phyloP scores from a whole-genome alignment of 1,140 invertebrate species.

The Macrosteles quadrilineatus region DNA sequence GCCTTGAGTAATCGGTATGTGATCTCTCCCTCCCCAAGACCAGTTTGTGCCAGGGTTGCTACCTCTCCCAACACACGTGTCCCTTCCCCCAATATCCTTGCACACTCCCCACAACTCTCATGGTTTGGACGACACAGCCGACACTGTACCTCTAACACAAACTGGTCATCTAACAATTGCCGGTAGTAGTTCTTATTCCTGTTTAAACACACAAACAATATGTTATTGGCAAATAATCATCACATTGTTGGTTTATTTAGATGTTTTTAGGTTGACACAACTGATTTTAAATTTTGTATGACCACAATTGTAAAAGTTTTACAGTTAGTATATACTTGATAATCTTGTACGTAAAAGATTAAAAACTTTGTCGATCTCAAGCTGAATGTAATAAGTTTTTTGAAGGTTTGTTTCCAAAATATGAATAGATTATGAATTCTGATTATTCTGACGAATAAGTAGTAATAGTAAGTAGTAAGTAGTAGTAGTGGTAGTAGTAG shows the following conservation, averaged over 20 bases:
- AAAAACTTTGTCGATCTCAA: too few species aligned
- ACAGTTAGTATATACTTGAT: neutral
- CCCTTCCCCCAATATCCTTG: constrained; percentile 23
- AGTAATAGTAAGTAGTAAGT: too few species aligned
- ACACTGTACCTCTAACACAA: constrained; percentile 32
- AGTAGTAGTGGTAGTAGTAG: too few species aligned
- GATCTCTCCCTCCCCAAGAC: constrained; percentile 39
- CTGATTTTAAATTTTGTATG: neutral
- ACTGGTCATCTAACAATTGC: constrained; percentile 36
- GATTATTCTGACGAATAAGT: too few species aligned
- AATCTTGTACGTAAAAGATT: too few species aligned
- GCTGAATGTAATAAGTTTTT: too few species aligned
- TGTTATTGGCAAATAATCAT: neutral
- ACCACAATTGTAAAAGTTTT: neutral
- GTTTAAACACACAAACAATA: neutral
- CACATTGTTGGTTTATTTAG: neutral
- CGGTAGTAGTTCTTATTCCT: constrained; percentile 39
- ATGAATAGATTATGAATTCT: too few species aligned
- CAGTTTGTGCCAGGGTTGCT: constrained; percentile 28
- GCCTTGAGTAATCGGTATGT: constrained; percentile 31
- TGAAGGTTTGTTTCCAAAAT: too few species aligned
- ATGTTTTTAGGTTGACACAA: neutral
- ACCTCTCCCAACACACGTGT: constrained; percentile 21
- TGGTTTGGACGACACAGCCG: constrained; percentile 32
- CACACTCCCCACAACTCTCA: constrained; percentile 32